Conservation (phyloP, 2,797 vertebrate genomes). For the Rhabdophis nuchalis region DNA sequence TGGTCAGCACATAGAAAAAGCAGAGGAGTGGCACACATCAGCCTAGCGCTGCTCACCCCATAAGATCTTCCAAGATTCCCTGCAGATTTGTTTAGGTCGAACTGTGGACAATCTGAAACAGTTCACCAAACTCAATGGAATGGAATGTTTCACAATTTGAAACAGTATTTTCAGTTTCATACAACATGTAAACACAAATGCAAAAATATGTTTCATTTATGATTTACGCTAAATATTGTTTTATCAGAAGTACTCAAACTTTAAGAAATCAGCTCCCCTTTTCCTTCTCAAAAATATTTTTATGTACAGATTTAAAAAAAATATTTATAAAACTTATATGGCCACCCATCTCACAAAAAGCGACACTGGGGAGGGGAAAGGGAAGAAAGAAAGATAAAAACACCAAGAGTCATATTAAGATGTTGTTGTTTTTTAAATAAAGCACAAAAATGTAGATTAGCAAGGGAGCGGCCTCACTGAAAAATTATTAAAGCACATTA, state of each 20-base stretch:
- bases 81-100: background rate
- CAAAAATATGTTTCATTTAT: background rate
- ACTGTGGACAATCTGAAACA: background rate
- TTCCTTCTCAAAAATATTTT: background rate
- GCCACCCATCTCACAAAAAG: background rate
- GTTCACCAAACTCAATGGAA: background rate
- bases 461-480: background rate
- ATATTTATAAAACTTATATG: background rate
- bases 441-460: background rate
- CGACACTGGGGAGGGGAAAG: background rate
- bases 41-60: background rate
- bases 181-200: background rate
- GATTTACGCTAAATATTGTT: background rate
- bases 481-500: background rate
- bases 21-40: background rate
- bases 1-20: background rate
- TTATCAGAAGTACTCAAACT: background rate
- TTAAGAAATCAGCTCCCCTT: background rate
- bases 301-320: background rate
- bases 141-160: background rate
- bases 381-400: background rate
- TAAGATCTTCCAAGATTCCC: background rate
- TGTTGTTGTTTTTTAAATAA: background rate
- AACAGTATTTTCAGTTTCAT: background rate
- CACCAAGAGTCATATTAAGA: background rate